Conservation (phyloP, 2,113 vertebrate species). For the Percina caprodes region DNA sequence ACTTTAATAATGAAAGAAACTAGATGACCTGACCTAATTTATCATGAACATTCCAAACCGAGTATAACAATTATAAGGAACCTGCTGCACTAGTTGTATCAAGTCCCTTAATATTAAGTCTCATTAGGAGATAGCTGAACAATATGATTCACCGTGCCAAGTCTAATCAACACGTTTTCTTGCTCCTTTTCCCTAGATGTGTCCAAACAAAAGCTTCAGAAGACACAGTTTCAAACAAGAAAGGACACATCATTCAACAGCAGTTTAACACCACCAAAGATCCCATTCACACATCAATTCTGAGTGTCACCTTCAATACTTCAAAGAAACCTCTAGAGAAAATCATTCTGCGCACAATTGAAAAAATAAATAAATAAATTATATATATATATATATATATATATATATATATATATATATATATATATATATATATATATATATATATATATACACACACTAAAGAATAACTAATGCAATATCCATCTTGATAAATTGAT, state of each 20-base stretch:
- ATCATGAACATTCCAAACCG: conserved; percentile 36
- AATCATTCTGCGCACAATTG: conserved; percentile 60
- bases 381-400: background rate
- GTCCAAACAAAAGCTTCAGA: conserved; percentile 60
- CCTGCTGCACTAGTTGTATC: conserved; percentile 16
- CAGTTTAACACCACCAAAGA: conserved; percentile 72
- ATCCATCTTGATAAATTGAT: conserved; percentile 58
- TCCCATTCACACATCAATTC: conserved; percentile 75
- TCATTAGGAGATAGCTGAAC: conserved; percentile 40
- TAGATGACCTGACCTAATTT: conserved; percentile 21
- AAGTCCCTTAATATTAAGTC: conserved; percentile 40
- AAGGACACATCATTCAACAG: conserved; percentile 60
- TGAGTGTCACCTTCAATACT: conserved; percentile 75
- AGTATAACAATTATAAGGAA: conserved; percentile 15
- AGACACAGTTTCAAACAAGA: conserved; percentile 71
- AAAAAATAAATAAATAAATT: conserved; percentile 41
- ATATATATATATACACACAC: conserved; percentile 26
- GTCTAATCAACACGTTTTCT: conserved; percentile 51
- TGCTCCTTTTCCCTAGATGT: conserved; percentile 37
- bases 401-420: too few relatives aligned
- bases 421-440: too few relatives aligned
- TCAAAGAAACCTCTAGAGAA: conserved; percentile 45
- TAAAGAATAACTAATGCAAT: conserved; percentile 53
- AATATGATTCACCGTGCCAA: conserved; percentile 22
- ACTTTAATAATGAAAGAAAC: conserved; percentile 42